Conservation (phyloP, 2,113 vertebrate species). For the Lethenteron camtschaticum region DNA sequence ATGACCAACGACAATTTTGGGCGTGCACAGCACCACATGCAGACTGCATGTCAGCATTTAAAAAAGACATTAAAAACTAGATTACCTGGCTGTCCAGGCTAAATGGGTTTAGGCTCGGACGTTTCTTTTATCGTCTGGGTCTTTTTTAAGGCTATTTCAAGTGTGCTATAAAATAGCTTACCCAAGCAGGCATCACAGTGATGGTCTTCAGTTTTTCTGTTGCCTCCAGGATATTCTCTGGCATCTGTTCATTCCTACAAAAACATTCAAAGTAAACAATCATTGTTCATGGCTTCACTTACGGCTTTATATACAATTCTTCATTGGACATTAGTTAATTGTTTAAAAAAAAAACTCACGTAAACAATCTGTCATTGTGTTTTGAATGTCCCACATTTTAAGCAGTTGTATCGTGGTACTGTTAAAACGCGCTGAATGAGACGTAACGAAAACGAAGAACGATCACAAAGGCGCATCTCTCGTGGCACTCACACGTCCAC, state of each 20-base stretch:
- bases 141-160: background rate
- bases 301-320: background rate
- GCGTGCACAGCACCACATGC: background rate
- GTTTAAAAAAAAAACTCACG: background rate
- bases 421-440: too few species aligned
- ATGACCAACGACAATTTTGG: background rate
- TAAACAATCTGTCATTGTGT: background rate
- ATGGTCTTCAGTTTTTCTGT: slow-evolving; percentile 30
- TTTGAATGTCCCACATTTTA: background rate
- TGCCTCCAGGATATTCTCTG: slow-evolving; percentile 33
- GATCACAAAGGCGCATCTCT: background rate
- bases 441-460: background rate
- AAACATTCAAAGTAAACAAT: background rate
- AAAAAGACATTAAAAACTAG: background rate
- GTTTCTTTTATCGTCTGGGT: background rate
- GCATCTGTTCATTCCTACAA: slow-evolving; percentile 31
- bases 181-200: slow-evolving; percentile 48
- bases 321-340: background rate
- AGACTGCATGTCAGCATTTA: background rate
- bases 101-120: background rate
- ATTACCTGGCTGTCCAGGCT: background rate
- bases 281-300: background rate
- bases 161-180: slow-evolving; percentile 19
- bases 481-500: slow-evolving; percentile 40
- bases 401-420: too few species aligned